Evolutionary conservation across 2,797 vertebrate species (phyloP), one percentile per base, ranked within the genome.

Genomic region (Molothrus aeneus): DNA sequence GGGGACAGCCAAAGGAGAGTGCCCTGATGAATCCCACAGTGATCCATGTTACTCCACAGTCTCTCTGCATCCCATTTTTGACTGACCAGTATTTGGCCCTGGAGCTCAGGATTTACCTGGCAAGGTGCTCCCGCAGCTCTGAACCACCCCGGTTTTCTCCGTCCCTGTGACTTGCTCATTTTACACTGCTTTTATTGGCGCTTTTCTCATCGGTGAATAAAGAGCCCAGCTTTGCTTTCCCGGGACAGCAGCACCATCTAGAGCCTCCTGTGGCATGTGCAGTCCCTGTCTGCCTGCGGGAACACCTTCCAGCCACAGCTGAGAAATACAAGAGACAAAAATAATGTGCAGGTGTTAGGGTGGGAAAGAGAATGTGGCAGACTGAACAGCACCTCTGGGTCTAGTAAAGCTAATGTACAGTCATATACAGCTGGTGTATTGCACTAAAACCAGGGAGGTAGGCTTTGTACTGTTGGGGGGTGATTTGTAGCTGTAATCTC

Each of bases 171-270:
- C 15, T 56, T 25, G 22, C n/a, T 72, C 59, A 1, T 34, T 48
- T 54, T 18, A 65, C 20, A 1, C 8, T 4, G 43, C 34, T 81
- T 86, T 66, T 29, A n/a, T 5, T 15, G 36, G 40, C 43, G 70
- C 4, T 75, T 56, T 71, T 56, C 29, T 6, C 7, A 4, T 0
- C 0, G 1, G 18, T 0, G 8, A 26, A 3, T 7, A 1, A 31
- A 56, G 26, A 53, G 0, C 21, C 21, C 66, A 22, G 48, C 45
- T 60, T 22, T 29, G 56, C 45, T 94, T 95, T 95, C 57, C 57
- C 51, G 72, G 74, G 75, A 22, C 80, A 80, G 90, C 92, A 96
- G 96, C 96, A 92, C 96, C 96, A 95, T 81, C 96, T 97, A 54
- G 86, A 90, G 96, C 28, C 74, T 19, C 22, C 31, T 80, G 20